A percentile compares a stretch with the other conserved stretches of the same genome.
phyloP scores from a whole-genome alignment of 1,140 invertebrate species.

The Dryas iulia region DNA sequence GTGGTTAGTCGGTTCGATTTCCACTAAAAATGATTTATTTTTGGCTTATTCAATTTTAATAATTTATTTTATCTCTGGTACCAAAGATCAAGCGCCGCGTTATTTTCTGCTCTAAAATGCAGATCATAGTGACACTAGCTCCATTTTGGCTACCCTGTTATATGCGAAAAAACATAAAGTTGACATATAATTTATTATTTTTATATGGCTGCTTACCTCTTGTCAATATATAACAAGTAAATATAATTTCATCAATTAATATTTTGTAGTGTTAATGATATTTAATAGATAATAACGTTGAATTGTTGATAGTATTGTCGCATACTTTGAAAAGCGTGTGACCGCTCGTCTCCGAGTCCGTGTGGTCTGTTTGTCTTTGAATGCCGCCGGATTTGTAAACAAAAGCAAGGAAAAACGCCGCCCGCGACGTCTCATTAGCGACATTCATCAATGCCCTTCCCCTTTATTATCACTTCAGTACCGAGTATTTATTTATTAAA shows the following conservation, averaged over 20 bases:
- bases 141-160: neutral
- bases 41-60: too few species aligned
- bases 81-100: too few species aligned
- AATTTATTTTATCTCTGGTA: too few species aligned
- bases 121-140: too few species aligned
- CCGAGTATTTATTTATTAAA: constrained; percentile 15
- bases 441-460: constrained; percentile 40
- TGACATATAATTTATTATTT: too few species aligned
- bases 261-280: neutral
- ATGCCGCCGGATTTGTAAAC: constrained; percentile 59
- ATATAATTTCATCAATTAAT: neutral
- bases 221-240: neutral
- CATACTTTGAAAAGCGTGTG: constrained; percentile 47
- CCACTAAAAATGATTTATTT: too few species aligned
- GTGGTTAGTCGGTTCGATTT: too few species aligned
- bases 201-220: neutral
- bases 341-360: constrained; percentile 35
- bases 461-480: constrained; percentile 38
- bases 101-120: too few species aligned
- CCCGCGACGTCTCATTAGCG: constrained; percentile 41
- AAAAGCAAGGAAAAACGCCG: constrained; percentile 49
- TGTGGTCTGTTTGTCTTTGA: constrained; percentile 55
- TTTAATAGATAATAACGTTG: neutral
- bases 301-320: constrained; percentile 32
- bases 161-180: too few species aligned